These are phyloP conservation scores for Psittacula echo DNA, from an alignment of 2,797 vertebrate genomes.

Conservation along the genomic window DNA sequence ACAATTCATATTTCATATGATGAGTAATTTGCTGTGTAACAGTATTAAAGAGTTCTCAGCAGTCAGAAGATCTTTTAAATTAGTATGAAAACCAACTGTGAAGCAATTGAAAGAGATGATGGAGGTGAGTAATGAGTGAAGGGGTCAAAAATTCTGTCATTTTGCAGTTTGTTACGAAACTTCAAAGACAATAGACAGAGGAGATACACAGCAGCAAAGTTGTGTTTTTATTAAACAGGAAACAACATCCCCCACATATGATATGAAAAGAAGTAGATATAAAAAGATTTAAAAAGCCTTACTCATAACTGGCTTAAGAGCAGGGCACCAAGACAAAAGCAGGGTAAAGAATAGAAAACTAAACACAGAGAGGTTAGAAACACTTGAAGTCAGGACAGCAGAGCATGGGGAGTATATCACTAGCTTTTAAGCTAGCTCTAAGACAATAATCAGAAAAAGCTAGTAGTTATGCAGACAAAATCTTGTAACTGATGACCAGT, in stretches of 20 bases:
- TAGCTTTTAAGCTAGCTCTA: background rate
- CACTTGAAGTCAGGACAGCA: background rate
- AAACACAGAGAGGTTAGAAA: background rate
- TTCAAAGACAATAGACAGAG: background rate
- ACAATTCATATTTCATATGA: background rate
- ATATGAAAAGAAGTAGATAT: background rate
- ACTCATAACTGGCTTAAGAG: background rate
- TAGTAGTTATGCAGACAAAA: background rate
- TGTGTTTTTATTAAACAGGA: background rate
- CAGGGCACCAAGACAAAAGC: background rate
- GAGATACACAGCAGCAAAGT: background rate
- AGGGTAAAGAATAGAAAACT: background rate
- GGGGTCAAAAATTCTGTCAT: background rate
- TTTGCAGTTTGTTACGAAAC: background rate
- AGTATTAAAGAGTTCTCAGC: background rate
- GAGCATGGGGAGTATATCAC: fast-evolving
- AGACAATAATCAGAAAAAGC: background rate
- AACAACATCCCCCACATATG: background rate
- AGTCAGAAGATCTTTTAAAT: background rate
- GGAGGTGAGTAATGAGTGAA: background rate
- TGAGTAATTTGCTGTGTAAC: conserved; percentile 47
- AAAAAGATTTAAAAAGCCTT: background rate
- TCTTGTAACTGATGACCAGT: fast-evolving
- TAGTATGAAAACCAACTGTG: background rate
- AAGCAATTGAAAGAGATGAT: background rate